phyloP scores from a whole-genome alignment of 2,113 vertebrate species.

The Stegostoma tigrinum region DNA sequence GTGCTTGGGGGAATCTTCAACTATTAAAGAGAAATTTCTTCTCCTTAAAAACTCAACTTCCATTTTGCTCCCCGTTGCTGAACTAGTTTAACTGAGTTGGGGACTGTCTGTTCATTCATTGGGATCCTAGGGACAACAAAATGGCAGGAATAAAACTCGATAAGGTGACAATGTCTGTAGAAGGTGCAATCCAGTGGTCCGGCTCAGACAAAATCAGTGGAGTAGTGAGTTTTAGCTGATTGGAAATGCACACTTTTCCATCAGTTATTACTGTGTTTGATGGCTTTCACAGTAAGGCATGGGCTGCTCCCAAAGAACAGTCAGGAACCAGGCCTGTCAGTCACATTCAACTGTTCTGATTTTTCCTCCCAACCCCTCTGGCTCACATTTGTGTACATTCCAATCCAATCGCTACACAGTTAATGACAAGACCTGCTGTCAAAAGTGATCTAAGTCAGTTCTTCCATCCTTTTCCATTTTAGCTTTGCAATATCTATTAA shows the following conservation, averaged over 20 bases:
- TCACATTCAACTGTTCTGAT: not conserved
- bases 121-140: not conserved
- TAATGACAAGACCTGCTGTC: not conserved
- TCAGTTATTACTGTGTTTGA: not conserved
- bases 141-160: not conserved
- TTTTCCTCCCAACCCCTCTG: not conserved
- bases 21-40: not conserved
- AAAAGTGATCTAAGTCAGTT: not conserved
- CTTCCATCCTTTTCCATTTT: not conserved
- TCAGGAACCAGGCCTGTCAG: not conserved
- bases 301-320: not conserved
- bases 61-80: not conserved
- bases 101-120: not conserved
- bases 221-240: not conserved
- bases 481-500: not conserved
- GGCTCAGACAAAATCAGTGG: not conserved
- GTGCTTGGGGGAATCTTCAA: not conserved
- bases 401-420: not conserved
- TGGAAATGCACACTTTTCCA: not conserved
- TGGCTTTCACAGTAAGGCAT: not conserved
- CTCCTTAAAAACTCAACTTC: not conserved
- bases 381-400: not conserved
- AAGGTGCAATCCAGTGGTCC: not conserved
- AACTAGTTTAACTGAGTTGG: not conserved
- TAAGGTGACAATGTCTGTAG: not conserved